Percentiles rank a stretch among this genome's conserved stretches.
Conservation (phyloP, 2,888 invertebrate genomes). For the Thereva unica region DNA sequence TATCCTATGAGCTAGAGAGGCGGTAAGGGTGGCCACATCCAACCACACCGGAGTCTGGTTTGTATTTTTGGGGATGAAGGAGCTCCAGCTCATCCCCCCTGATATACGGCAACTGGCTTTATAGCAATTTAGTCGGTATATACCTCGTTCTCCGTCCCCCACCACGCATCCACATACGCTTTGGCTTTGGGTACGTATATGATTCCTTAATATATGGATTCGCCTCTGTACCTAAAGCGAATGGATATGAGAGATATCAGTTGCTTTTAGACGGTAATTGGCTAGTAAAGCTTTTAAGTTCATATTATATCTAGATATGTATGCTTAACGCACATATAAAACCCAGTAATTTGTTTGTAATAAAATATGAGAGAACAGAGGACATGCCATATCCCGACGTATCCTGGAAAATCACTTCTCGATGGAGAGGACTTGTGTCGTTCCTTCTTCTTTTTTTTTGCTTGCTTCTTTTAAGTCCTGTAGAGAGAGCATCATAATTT, state of each 20-base stretch:
- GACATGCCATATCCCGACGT: slow-evolving; percentile 1
- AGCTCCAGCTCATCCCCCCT: slow-evolving; percentile 2
- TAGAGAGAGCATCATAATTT: too few species aligned
- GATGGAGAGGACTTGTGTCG: too few species aligned
- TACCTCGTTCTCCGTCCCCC: slow-evolving; percentile 6
- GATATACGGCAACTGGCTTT: slow-evolving; percentile 34
- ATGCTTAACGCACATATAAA: slow-evolving; percentile 35
- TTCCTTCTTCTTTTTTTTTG: too few species aligned
- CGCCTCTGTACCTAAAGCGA: slow-evolving; percentile 36
- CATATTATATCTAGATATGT: slow-evolving; percentile 40
- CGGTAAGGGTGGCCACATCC: slow-evolving; percentile 28
- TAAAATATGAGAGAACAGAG: slow-evolving; percentile 38
- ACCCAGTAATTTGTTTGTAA: slow-evolving; percentile 40
- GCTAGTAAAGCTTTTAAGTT: slow-evolving; percentile 46
- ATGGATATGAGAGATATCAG: slow-evolving; percentile 41
- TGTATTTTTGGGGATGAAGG: slow-evolving; percentile 31
- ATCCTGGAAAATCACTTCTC: too few species aligned
- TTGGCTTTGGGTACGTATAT: slow-evolving; percentile 21
- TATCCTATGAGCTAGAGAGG: slow-evolving; percentile 16
- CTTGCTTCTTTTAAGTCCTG: too few species aligned
- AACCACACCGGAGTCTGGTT: slow-evolving; percentile 29
- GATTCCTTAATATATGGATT: slow-evolving; percentile 34
- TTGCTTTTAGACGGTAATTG: slow-evolving; percentile 47
- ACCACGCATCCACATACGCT: slow-evolving; percentile 18
- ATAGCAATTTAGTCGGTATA: slow-evolving; percentile 22